phyloP scores from a whole-genome alignment of 2,113 vertebrate species.

The Aramus guarauna region DNA sequence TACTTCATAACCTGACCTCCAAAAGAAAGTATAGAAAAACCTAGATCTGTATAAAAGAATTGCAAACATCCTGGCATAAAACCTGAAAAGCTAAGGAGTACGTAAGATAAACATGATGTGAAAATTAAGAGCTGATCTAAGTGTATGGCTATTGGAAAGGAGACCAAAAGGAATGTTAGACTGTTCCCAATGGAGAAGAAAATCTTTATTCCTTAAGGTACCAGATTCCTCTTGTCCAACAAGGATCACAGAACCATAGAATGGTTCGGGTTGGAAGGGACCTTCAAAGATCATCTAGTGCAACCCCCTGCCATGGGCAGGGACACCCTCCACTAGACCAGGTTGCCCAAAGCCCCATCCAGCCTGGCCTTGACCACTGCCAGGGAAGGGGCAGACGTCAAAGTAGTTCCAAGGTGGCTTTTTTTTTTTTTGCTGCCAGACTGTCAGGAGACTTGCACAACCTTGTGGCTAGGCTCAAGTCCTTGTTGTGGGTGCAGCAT shows the following conservation, averaged over 20 bases:
- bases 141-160: not conserved
- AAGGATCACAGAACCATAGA: not conserved
- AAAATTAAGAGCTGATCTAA: not conserved
- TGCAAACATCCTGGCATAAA: not conserved
- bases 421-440: not conserved
- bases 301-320: not conserved
- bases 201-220: not conserved
- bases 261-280: not conserved
- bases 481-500: not conserved
- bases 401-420: not conserved
- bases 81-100: not conserved
- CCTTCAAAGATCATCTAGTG: not conserved
- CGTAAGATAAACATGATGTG: not conserved
- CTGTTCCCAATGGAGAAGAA: not conserved
- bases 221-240: not conserved
- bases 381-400: not conserved
- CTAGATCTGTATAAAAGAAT: not conserved
- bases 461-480: not conserved
- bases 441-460: not conserved
- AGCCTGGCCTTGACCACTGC: not conserved
- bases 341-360: not conserved
- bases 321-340: not conserved
- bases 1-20: not conserved
- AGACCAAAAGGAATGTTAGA: not conserved
- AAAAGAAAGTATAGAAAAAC: not conserved